phyloP scores from a whole-genome alignment of 2,797 vertebrate genomes.

The Siniperca undulata region DNA sequence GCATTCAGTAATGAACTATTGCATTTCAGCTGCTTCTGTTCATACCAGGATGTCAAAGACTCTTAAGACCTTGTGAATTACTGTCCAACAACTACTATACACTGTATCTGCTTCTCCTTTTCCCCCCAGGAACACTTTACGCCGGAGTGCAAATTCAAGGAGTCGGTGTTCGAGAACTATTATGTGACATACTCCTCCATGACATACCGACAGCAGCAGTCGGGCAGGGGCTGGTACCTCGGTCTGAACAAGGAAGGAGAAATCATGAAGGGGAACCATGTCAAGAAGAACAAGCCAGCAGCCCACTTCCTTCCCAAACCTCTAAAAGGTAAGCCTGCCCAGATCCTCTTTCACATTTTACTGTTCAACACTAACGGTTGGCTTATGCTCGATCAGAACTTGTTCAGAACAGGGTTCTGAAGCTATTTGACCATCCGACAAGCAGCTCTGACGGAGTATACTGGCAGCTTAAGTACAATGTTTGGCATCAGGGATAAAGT shows the following conservation, averaged over 20 bases:
- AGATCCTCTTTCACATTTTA: conserved; percentile 7
- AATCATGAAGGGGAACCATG: conserved; percentile 99
- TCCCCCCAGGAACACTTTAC: conserved; percentile 97
- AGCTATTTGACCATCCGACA: not conserved
- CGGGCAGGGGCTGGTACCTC: conserved; percentile 98
- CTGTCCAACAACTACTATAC: conserved; percentile 37
- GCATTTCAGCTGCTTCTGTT: conserved; percentile 46
- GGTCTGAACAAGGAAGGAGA: conserved; percentile 99
- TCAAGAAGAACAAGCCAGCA: conserved; percentile 99
- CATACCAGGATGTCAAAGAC: conserved; percentile 41
- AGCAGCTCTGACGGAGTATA: not conserved
- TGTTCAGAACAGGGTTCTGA: not conserved
- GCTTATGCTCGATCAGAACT: too few relatives aligned
- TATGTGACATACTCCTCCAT: conserved; percentile 99
- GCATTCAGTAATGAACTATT: conserved; percentile 55
- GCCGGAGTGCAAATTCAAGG: conserved; percentile 99
- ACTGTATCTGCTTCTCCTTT: conserved; percentile 42
- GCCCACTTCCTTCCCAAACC: conserved; percentile 99
- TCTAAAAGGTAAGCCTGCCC: conserved; percentile 91
- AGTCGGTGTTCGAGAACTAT: conserved; percentile 99
- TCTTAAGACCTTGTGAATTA: conserved; percentile 45
- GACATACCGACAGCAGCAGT: conserved; percentile 99
- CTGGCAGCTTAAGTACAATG: not conserved
- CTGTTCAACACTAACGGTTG: not conserved
- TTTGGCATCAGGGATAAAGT: not conserved